Evolutionary conservation across 2,888 invertebrate genomes (phyloP), one percentile per base, ranked within the genome.

Genomic region (Nymphalis c-album): DNA sequence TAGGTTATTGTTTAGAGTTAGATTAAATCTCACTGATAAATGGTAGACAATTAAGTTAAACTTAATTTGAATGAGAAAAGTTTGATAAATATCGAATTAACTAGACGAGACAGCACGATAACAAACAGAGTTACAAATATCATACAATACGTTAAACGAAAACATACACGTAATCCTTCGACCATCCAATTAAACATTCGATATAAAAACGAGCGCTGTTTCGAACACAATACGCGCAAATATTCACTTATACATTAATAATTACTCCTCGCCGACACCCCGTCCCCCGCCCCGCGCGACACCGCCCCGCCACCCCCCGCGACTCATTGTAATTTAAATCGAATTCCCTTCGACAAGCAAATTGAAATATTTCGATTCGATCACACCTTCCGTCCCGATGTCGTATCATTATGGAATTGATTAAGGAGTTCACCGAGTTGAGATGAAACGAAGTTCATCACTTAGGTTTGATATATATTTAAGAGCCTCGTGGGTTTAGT

Each of bases 361-460:
- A 91, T 91, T 90, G 91, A 90, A 91, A 91, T 91, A 90, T 91
- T 90, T 90, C 90, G 89, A 90, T 90, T 86, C 82, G 81, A 79
- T 81, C 80, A 80, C 85, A 85, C 86, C 87, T 87, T 86, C 84
- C 83, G 81, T 79, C 77, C 72, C 70, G 75, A 83, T 80, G 71
- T 70, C 70, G 69, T 67, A 67, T 66, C 80, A 86, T 72, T 85
- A 86, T 82, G 77, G 77, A 75, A 76, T 80, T 76, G 78, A 81
- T 77, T 83, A 86, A 81, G 75, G 83, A 86, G 86, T 86, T 81
- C 85, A 86, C 64, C 61, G 62, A 62, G 6, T 60, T 47, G 17
- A 3, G 40, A 47, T 31, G 7, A 26, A 40, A 13, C 13, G 40
- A 4, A 40, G 40, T 40, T 40, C 40, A 13, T 40, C 13, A 40